Conservation (phyloP, 2,113 vertebrate genomes). For the Lepus timidus region DNA sequence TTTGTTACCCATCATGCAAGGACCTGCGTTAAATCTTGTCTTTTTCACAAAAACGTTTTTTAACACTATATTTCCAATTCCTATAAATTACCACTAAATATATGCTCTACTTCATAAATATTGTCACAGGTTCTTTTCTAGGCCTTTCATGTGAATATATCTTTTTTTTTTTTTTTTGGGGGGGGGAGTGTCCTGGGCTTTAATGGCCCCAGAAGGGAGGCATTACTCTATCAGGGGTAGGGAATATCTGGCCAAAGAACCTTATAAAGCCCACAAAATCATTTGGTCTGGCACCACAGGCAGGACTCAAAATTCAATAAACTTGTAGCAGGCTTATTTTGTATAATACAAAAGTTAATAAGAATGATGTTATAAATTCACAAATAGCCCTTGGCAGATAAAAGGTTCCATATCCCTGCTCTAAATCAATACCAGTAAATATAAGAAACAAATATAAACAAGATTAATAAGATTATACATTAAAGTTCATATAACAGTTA, state of each 20-base stretch:
- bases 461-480: background rate
- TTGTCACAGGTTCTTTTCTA: background rate
- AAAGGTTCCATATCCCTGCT: background rate
- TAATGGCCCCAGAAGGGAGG: slow-evolving; percentile 26
- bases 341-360: too few species aligned
- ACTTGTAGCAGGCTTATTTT: too few species aligned
- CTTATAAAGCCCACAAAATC: too few species aligned
- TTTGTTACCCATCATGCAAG: background rate
- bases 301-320: too few species aligned
- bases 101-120: background rate
- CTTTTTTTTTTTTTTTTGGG: slow-evolving; percentile 45
- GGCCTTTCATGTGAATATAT: slow-evolving; percentile 32
- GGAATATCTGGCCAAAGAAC: too few species aligned
- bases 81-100: background rate
- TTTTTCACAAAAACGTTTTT: slow-evolving; percentile 44
- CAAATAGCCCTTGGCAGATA: too few species aligned
- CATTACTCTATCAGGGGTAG: background rate
- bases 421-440: slow-evolving; percentile 32
- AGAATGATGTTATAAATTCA: too few species aligned
- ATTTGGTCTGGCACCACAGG: too few species aligned
- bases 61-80: slow-evolving; percentile 35
- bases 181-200: background rate
- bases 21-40: background rate
- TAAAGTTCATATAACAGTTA: background rate
- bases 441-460: background rate